Conservation (phyloP, 2,888 invertebrate genomes). For the Tenthredo notha region DNA sequence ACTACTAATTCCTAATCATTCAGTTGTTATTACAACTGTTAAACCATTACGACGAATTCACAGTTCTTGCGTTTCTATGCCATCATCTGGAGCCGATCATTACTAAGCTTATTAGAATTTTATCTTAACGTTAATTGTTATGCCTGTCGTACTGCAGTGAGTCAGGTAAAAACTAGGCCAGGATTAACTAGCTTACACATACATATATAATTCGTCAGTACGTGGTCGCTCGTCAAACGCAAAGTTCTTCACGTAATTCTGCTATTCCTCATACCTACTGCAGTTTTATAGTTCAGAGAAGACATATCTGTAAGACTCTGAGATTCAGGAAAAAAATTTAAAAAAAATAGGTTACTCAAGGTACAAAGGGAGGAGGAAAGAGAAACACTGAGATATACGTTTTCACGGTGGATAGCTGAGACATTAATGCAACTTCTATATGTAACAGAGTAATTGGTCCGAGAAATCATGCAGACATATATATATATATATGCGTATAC, state of each 20-base stretch:
- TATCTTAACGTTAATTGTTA: not conserved
- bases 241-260: not conserved
- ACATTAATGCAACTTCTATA: not conserved
- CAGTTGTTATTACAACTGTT: constrained; percentile 15
- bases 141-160: not conserved
- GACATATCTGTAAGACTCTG: not conserved
- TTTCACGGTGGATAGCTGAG: not conserved
- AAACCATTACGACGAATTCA: constrained; percentile 14
- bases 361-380: not conserved
- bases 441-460: not conserved
- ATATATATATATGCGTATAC: not conserved
- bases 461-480: constrained; percentile 1
- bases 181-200: constrained; percentile 8
- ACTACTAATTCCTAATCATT: constrained; percentile 39
- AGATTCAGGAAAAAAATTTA: not conserved
- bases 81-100: not conserved
- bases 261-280: not conserved
- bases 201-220: not conserved
- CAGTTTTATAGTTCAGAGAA: constrained; percentile 43
- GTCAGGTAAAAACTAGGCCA: constrained; percentile 33
- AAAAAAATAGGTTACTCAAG: not conserved
- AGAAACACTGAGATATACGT: not conserved
- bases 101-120: not conserved
- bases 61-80: constrained; percentile 39
- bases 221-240: not conserved